Percentiles rank a stretch among this genome's conserved stretches.
Evolutionary conservation across 2,113 vertebrate species (phyloP).

Genomic region (Sprattus sprattus): DNA sequence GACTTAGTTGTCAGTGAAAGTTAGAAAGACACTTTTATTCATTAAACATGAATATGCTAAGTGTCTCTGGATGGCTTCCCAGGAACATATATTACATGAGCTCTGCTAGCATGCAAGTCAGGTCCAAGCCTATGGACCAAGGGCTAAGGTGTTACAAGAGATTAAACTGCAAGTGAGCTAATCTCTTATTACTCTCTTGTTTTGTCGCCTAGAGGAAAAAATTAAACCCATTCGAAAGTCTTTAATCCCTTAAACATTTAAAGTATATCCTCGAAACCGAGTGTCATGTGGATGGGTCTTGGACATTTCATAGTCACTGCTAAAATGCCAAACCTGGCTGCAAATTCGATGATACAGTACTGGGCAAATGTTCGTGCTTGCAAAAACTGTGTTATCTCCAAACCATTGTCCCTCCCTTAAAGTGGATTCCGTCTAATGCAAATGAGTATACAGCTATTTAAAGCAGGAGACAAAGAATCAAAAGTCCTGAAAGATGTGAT

Average conservation of each 20-base stretch:
- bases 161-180: constrained; percentile 77
- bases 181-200: constrained; percentile 77
- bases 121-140: constrained; percentile 38
- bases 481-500: constrained; percentile 54
- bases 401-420: not conserved
- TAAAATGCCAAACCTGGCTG: constrained; percentile 32
- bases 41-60: not conserved
- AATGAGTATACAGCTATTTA: not conserved
- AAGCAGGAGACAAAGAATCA: constrained; percentile 35
- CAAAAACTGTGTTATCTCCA: too few relatives aligned
- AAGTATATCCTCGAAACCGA: constrained; percentile 73
- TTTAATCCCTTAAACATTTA: constrained; percentile 81
- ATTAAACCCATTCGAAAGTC: constrained; percentile 81
- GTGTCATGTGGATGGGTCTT: constrained; percentile 69
- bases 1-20: not conserved
- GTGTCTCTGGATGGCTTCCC: not conserved
- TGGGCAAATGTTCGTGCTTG: too few relatives aligned
- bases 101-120: not conserved
- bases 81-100: not conserved
- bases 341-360: too few relatives aligned
- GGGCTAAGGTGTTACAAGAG: constrained; percentile 71
- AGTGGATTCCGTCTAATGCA: not conserved
- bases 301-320: constrained; percentile 75
- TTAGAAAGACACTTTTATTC: not conserved
- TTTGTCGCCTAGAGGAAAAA: constrained; percentile 76